Percentiles rank a stretch among this genome's conserved stretches.
phyloP scores from a whole-genome alignment of 2,888 invertebrate species.

The Nemurella pictetii region DNA sequence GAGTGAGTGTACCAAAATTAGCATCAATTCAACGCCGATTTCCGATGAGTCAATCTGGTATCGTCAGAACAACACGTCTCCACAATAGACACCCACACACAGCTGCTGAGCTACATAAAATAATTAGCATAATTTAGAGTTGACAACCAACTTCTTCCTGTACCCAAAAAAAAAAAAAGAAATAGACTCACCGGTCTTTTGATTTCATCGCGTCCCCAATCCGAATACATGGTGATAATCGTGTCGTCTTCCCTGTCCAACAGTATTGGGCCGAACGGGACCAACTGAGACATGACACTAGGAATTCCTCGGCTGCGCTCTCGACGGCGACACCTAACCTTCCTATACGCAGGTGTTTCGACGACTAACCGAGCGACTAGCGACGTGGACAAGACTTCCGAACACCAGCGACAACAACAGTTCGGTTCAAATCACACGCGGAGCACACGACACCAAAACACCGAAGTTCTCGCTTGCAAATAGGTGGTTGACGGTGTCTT shows the following conservation, averaged over 20 bases:
- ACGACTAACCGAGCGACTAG: background rate
- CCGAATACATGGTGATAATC: constrained; percentile 35
- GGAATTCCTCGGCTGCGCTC: background rate
- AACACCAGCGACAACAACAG: background rate
- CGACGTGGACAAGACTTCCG: background rate
- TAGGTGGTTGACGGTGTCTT: too few species aligned
- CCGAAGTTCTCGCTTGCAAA: too few species aligned
- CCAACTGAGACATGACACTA: constrained; percentile 40
- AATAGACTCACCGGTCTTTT: constrained; percentile 16
- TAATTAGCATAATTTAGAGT: background rate
- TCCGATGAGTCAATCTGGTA: background rate
- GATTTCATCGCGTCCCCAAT: constrained; percentile 35
- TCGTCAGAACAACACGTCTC: background rate
- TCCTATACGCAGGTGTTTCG: background rate
- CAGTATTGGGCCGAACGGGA: constrained; percentile 37
- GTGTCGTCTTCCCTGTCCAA: constrained; percentile 37
- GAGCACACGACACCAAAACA: background rate
- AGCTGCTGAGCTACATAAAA: background rate
- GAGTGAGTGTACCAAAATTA: background rate
- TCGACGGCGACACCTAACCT: background rate
- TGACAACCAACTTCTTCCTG: background rate
- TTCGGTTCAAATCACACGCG: background rate
- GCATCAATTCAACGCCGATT: background rate
- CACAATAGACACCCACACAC: background rate
- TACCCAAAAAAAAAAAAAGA: background rate